Base-by-base conservation (phyloP, 2,113 vertebrate genomes). In the Perca schrenkii region DNA sequence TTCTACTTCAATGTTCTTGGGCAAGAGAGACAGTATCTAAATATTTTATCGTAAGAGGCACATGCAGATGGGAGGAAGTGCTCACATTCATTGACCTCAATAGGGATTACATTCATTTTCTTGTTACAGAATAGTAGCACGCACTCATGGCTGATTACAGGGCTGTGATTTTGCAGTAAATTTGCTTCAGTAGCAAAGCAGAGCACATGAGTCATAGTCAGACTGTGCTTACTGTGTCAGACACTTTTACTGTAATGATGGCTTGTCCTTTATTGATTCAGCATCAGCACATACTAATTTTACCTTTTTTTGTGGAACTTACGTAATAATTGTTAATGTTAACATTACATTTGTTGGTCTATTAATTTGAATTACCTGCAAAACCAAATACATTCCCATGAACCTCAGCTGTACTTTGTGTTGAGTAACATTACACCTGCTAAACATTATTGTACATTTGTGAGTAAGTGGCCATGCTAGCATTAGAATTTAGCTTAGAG, bases 1-100 rank as follows among this genome's bases (percentile, higher is more conserved):
- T 19, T 54, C 77, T 54, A 12, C 63, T 71, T 74, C 74, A 36
- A 62, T 17, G 4, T 63, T 69, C 40, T 52, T n/a, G 46, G 63
- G 31, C 47, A 8, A 40, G 43, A 65, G 40, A 82, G 75, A 43
- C 16, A 36, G 46, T 64, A 66, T 74, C 56, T 84, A 76, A 91
- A 87, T 91, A 87, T 91, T 88, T 90, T 25, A 88, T 86, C 47
- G 60, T 19, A 50, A 21, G 22, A 52, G n/a, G 65, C 60, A 73
- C 65, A 61, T 74, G 70, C 71, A 68, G 67, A 73, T 73, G 25
- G 15, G 46, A 74, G 62, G 77, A 62, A 66, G 56, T 46, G 22
- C 43, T 69, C 21, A 36, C 49, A 34, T 68, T 62, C 46, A 78
- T 50, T 80, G 60, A 77, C 68, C 57, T 31, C 8, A 73, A 43